These are phyloP conservation scores for Catalaphyllia jardinei DNA, from an alignment of 64 coral and sea anemone species.

Conservation along the genomic window DNA sequence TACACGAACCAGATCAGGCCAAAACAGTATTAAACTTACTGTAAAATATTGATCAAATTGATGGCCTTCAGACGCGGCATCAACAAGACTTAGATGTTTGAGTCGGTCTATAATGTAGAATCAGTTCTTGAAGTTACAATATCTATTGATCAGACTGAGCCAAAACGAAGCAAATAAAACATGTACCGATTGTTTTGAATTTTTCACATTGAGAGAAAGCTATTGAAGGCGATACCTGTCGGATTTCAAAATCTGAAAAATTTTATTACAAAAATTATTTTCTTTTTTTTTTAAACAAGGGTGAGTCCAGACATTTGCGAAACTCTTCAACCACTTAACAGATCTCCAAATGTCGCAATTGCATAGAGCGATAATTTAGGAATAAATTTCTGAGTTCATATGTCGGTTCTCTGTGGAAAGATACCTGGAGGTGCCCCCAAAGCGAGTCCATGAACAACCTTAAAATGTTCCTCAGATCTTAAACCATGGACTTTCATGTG, in stretches of 20 bases:
- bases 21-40: too few relatives aligned
- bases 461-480: conserved; percentile 47
- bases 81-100: too few relatives aligned
- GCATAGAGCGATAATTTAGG: background rate
- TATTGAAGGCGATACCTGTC: background rate
- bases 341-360: background rate
- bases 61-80: too few relatives aligned
- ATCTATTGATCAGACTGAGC: background rate
- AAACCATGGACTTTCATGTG: conserved; percentile 70
- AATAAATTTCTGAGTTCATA: conserved; percentile 1
- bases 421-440: background rate
- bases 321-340: background rate
- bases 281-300: background rate
- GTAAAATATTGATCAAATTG: too few relatives aligned
- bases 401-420: conserved; percentile 13
- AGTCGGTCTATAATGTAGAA: too few relatives aligned
- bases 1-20: too few relatives aligned
- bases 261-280: background rate
- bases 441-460: conserved; percentile 40
- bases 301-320: background rate
- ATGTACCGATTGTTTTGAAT: conserved; percentile 40
- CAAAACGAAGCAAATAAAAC: background rate
- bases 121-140: background rate
- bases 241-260: background rate
- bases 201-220: conserved; percentile 12